Conservation (phyloP, 2,888 invertebrate genomes). For the Amblyteles armatorius region DNA sequence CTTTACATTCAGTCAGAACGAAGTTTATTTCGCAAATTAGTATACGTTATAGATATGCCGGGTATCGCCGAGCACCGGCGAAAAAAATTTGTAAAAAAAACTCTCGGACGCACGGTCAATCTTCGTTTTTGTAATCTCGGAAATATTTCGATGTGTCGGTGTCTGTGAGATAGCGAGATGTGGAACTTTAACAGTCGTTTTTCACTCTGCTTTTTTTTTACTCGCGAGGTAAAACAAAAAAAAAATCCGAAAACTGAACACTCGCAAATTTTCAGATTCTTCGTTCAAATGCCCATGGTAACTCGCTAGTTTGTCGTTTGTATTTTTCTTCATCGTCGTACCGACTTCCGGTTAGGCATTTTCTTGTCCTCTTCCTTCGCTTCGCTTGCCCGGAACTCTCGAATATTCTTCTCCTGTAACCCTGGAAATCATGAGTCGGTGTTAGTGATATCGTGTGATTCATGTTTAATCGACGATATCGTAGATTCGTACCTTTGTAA, state of each 20-base stretch:
- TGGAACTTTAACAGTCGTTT: not conserved
- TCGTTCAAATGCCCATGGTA: not conserved
- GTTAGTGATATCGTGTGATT: not conserved
- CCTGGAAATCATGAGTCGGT: not conserved
- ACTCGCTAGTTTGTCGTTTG: not conserved
- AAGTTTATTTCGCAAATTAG: not conserved
- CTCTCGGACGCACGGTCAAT: not conserved
- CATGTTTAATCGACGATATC: slow-evolving; percentile 3
- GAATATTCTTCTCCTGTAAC: not conserved
- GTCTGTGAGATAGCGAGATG: not conserved
- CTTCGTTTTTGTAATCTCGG: not conserved
- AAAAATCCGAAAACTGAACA: not conserved
- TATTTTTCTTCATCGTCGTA: not conserved
- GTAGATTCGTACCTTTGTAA: slow-evolving; percentile 1
- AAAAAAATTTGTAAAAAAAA: not conserved
- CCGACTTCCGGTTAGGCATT: not conserved
- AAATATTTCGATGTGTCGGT: not conserved
- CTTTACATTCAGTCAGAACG: not conserved
- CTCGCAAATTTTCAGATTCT: not conserved
- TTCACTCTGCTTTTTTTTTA: too few species aligned
- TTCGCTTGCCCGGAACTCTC: not conserved
- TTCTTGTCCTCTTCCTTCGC: not conserved
- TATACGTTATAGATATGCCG: not conserved
- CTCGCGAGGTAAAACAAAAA: too few species aligned
- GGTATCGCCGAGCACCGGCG: not conserved